Evolutionary conservation across 2,113 vertebrate species (phyloP), one percentile per base, ranked within the genome.

Genomic region (Paramisgurnus dabryanus): DNA sequence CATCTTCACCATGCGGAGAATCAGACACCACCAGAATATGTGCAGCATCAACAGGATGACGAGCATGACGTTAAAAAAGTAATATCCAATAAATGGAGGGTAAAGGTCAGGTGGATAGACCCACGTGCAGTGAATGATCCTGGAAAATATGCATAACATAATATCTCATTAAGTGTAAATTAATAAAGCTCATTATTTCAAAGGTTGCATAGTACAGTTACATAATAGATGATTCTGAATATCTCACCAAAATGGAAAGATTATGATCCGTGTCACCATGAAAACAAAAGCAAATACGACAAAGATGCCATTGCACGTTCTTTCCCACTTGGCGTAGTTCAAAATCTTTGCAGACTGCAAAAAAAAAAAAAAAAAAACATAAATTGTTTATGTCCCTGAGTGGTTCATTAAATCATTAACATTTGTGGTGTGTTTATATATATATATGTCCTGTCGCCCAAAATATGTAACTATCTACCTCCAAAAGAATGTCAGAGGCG

Each of bases 191-290:
- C 27, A 34, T 34, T 34, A 2, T 2, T 34, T 34, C 27, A 34
- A 34, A 34, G 27, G 27, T 34, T 34, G 27, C 27, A 34, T 34
- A 34, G 27, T 34, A 34, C 27, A 34, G 27, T 34, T 34, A 34
- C 27, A 34, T 34, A 34, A 34, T 34, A 34, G 27, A 47, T 47
- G 10, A 47, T 47, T 10, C 10, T 67, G 5, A 41, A 18, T 45
- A 15, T 78, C 95, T 95, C 90, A 98, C 97, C 97, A 98, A 85
- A 94, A 96, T 5, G 97, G 97, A 69, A 96, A 97, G 74, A 98
- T 89, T 71, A 98, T 70, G 18, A 98, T 89, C 13, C 97, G 93
- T 0, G 94, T 96, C 78, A 95, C 84, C 84, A 98, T 93, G 82
- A 98, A 98, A 0, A 89, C 18, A 0, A 89, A 3, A 0, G 96